Base-by-base conservation (phyloP, 2,797 vertebrate species). In the Podargus strigoides region DNA sequence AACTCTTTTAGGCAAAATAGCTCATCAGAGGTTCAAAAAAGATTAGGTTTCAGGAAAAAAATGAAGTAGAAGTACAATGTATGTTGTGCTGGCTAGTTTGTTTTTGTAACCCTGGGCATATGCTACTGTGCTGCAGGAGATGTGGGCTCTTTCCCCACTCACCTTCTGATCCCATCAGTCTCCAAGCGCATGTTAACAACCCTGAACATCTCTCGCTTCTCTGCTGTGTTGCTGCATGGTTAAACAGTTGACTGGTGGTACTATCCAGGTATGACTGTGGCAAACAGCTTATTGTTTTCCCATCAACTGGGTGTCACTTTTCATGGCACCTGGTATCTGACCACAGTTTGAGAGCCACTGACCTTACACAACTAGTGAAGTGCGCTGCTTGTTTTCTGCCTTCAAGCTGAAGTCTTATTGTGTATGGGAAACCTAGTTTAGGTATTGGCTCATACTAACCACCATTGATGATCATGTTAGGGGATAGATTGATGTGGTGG, bases 61-160 rank as follows among this genome's bases (percentile, higher is more conserved):
- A 10, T 7, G 5, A 81, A 67, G 7, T 41, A 44, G 27, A 36
- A 46, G 30, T 44, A 28, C 28, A 37, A 46, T 8, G 11, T 53
- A 21, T 59, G 4, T 55, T 87, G n/a, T 70, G 36, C 76, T 88
- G 46, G 6, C 18, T 47, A 12, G n/a, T 30, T 80, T 30, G 32
- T 26, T 76, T 73, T 77, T 88, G 28, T 88, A 34, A 64, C 15
- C 28, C n/a, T 52, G 26, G 18, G 8, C 28, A 6, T 82, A 28
- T 44, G 30, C 47, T 77, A 4, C 27, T 47, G 22, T 73, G 55
- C 22, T 10, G 39, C 55, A 72, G 66, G 66, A 89, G 55, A 23
- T 20, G 27, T 0, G 0, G 44, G 21, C n/a, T 73, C 7, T 74
- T 84, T 70, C 27, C 22, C 26, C 1, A 3, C 21, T 47, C 34